Evolutionary conservation across 2,113 vertebrate genomes (phyloP).

Genomic region (Hemicordylus capensis): DNA sequence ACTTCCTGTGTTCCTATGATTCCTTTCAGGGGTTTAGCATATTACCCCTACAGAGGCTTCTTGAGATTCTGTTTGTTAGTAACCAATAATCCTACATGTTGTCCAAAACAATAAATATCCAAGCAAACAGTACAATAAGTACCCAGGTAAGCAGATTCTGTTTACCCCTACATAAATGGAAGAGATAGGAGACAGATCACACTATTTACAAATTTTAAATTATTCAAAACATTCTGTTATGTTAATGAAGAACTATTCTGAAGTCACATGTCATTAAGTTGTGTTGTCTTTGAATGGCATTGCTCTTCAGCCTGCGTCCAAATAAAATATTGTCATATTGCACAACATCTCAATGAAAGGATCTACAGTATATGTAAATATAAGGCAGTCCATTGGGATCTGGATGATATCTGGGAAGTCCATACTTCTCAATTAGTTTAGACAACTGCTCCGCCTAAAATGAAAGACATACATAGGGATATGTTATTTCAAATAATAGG

Average conservation of each 20-base stretch:
- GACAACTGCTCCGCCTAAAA: slow-evolving; percentile 54
- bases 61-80: neutral
- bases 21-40: neutral
- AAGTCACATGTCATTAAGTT: neutral
- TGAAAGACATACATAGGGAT: neutral
- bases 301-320: neutral
- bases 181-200: neutral
- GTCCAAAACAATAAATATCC: neutral
- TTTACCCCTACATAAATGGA: neutral
- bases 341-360: neutral
- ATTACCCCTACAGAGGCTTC: neutral
- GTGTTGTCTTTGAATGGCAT: neutral
- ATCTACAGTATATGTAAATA: neutral
- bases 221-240: neutral
- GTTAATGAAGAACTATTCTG: neutral
- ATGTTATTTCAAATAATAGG: neutral
- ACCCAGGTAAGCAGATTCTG: no score
- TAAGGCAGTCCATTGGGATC: neutral
- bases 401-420: neutral
- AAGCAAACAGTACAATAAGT: neutral
- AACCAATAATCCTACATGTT: neutral
- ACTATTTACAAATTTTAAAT: neutral
- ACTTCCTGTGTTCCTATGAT: no score
- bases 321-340: neutral
- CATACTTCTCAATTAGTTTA: slow-evolving; percentile 42